These are phyloP conservation scores for Drosophila simulans DNA, from an alignment of 1,140 invertebrate species.

Conservation along the genomic window DNA sequence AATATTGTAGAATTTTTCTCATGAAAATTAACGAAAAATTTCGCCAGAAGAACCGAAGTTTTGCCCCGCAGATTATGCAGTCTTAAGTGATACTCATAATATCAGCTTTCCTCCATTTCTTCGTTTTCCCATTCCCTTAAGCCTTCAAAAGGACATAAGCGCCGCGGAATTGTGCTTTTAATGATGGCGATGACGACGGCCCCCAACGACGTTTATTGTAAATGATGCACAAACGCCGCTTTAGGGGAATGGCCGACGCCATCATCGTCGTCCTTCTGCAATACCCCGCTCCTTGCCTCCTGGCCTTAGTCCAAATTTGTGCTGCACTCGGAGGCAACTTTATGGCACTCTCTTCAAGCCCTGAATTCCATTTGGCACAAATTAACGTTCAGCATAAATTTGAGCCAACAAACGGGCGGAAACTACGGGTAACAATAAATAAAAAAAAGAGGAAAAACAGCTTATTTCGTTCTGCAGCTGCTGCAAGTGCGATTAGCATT, in stretches of 20 bases:
- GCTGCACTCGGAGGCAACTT: conserved; percentile 38
- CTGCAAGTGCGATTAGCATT: conserved; percentile 57
- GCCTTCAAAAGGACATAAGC: conserved; percentile 19
- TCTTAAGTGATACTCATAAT: conserved; percentile 28
- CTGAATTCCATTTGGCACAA: conserved; percentile 49
- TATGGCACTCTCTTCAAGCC: conserved; percentile 32
- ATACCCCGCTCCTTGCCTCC: not conserved
- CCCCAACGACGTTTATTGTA: conserved; percentile 60
- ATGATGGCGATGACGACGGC: conserved; percentile 55
- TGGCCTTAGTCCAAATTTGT: conserved; percentile 20
- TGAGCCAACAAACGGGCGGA: conserved; percentile 19
- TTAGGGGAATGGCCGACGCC: conserved; percentile 38
- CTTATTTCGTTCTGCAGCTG: conserved; percentile 23
- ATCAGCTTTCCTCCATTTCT: not conserved
- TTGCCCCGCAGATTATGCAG: conserved; percentile 31
- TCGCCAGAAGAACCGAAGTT: conserved; percentile 5
- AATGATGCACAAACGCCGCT: conserved; percentile 69
- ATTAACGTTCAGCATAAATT: conserved; percentile 52
- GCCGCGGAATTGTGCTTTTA: conserved; percentile 58
- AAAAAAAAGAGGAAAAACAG: conserved; percentile 1
- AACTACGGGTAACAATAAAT: conserved; percentile 33
- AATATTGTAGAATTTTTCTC: not conserved
- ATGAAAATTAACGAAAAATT: conserved; percentile 13
- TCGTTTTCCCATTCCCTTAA: not conserved
- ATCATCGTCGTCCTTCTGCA: conserved; percentile 10